These are phyloP conservation scores for Melikaiella ostensackeni DNA, from an alignment of 2,888 invertebrate species.

Conservation along the genomic window DNA sequence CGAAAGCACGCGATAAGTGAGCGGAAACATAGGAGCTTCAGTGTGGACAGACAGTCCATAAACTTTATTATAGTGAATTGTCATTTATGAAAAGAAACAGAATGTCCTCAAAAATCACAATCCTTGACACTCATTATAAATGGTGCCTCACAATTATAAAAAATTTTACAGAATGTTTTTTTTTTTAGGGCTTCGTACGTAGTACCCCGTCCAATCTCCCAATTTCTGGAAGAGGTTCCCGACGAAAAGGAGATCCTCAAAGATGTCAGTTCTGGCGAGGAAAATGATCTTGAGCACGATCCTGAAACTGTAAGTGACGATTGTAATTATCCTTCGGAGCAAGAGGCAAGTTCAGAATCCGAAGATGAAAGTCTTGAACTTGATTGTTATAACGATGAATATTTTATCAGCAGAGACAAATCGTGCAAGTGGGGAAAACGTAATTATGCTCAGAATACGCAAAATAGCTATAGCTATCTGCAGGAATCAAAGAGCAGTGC, in stretches of 20 bases:
- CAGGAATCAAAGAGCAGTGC: conserved; percentile 21
- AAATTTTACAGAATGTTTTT: background rate
- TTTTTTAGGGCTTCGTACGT: background rate
- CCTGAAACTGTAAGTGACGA: background rate
- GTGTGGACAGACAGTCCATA: too few relatives aligned
- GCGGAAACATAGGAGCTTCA: too few relatives aligned
- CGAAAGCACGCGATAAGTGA: too few relatives aligned
- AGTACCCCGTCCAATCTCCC: background rate
- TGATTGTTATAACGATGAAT: background rate
- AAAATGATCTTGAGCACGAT: background rate
- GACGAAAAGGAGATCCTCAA: conserved; percentile 20
- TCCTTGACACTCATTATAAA: too few relatives aligned
- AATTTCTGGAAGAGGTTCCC: conserved; percentile 5
- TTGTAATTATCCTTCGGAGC: conserved; percentile 13
- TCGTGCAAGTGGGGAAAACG: background rate
- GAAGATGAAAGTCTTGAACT: conserved; percentile 5
- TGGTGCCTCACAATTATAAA: background rate
- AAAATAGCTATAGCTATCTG: background rate
- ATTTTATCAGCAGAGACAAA: background rate
- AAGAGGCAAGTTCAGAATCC: conserved; percentile 2
- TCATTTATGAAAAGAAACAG: too few relatives aligned
- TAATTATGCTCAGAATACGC: background rate
- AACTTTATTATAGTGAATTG: too few relatives aligned
- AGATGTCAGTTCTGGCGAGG: conserved; percentile 15
- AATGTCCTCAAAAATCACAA: too few relatives aligned